Evolutionary conservation across 2,888 invertebrate genomes (phyloP), one percentile per base, ranked within the genome.

Genomic region (Eudasyphora cyanicolor): DNA sequence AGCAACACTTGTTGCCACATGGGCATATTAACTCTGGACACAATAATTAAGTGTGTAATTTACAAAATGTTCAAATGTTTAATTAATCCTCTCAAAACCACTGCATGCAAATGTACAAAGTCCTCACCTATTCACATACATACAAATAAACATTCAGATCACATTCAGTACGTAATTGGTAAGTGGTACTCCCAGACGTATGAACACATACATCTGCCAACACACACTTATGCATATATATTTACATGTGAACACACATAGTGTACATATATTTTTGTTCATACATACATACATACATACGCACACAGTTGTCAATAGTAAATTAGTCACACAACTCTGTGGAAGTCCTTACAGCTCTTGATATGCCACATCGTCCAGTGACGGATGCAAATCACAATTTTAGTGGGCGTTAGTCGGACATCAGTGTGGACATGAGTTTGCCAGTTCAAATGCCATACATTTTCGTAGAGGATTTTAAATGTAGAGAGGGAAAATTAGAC

Each of bases 51-150:
- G 79, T 74, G 79, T 45, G 21, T 32, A 74, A 73, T 67, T 73
- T 79, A 79, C 73, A 79, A 79, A 73, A 67, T 79, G 64, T 73
- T 73, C 71, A 78, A 73, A 78, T 78, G 67, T 57, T 73, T 54
- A 74, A 79, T 79, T 67, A 79, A 79, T 73, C 79, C 32, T 51
- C 79, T 73, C 73, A 45, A 79, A 79, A 54, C 73, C 54, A 67
- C 64, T 51, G 60, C 51, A 77, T 57, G 19, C 35, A 38, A 19
- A 64, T 38, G 35, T 38, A 2, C 32, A 27, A 21, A 12, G 57
- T 57, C n/a, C 29, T 21, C 19, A 2, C 29, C 32, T 32, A 6
- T 32, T 7, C 17, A 29, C 24, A 8, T 45, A 24, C 19, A 29
- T 64, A 10, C 32, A 32, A 12, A 14, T 60, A 3, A 12, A 29